Base-by-base conservation (phyloP, 2,113 vertebrate species). In the Nibea albiflora region DNA sequence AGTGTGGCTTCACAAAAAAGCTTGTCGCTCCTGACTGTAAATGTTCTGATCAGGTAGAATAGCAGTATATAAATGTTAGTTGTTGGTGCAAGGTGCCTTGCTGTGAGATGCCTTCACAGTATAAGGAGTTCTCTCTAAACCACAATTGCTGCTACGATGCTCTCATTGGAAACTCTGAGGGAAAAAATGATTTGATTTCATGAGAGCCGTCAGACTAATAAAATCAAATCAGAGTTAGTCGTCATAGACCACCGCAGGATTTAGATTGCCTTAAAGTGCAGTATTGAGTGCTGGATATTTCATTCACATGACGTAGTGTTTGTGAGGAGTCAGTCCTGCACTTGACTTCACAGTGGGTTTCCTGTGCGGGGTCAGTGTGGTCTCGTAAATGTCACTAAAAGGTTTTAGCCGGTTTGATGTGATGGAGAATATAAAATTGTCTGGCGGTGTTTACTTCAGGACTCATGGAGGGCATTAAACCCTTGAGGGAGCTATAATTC, bases 381-480 rank as follows among this genome's bases (percentile, higher is more conserved):
- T 75, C 90, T 84, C 57, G 77, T 92, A 91, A 92, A 93, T 80
- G 84, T 90, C 87, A 90, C 44, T 56, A 3, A 63, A 73, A 79
- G n/a, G 70, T 68, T 85, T 83, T 78, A 71, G 3, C 70, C 35
- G 24, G 80, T 75, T 87, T 78, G 39, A 85, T 86, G 80, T 84
- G 68, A 75, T 64, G 73, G 66, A 56, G 46, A 50, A 62, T 56
- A 42, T 74, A 71, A 77, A 73, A 47, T 68, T 1, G 11, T 42
- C 42, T 50, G 20, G 50, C 2, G 16, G 16, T 56, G 69, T 83
- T 90, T 75, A 52, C 58, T 56, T 69, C 52, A 66, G 67, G 28
- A 53, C 28, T 56, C 39, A 53, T 54, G 66, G 57, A 53, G 54
- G 14, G 35, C 4, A 81, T 75, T 65, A 84, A 77, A 26, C 49